phyloP scores from a whole-genome alignment of 2,113 vertebrate species.

The Chloroceryle aenea region DNA sequence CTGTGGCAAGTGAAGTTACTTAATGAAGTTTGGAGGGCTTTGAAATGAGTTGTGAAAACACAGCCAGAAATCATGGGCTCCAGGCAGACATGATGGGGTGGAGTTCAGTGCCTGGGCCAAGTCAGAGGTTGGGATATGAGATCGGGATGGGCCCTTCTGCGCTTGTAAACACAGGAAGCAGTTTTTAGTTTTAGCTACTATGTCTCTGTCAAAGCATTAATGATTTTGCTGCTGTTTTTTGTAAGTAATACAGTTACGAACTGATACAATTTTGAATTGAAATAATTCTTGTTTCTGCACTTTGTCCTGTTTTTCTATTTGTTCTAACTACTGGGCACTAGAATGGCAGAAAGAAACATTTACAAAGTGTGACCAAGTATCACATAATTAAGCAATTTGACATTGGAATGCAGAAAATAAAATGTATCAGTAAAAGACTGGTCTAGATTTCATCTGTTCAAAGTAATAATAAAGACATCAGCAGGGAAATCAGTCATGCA shows the following conservation, averaged over 20 bases:
- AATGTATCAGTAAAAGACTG: slow-evolving; percentile 56
- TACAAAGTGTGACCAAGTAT: slow-evolving; percentile 61
- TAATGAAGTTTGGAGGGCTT: background rate
- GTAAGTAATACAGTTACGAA: background rate
- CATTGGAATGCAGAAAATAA: slow-evolving; percentile 65
- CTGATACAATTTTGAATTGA: background rate
- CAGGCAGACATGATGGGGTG: background rate
- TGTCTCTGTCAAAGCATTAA: background rate
- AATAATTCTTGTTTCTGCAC: background rate
- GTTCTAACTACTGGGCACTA: slow-evolving; percentile 45
- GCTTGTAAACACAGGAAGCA: background rate
- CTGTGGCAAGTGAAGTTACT: background rate
- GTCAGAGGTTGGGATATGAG: accelerated
- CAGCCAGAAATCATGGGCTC: background rate
- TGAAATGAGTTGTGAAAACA: background rate
- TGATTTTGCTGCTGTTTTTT: background rate
- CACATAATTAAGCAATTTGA: slow-evolving; percentile 72
- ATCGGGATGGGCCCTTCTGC: background rate
- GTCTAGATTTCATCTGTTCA: slow-evolving; percentile 67
- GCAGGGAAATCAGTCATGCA: slow-evolving; percentile 76
- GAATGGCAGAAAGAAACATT: slow-evolving; percentile 40
- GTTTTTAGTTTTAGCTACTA: background rate
- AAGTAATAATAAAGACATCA: slow-evolving; percentile 84
- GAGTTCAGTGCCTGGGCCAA: background rate
- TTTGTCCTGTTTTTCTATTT: background rate